Base-by-base conservation (phyloP, 1,140 invertebrate species). In the Musca domestica region DNA sequence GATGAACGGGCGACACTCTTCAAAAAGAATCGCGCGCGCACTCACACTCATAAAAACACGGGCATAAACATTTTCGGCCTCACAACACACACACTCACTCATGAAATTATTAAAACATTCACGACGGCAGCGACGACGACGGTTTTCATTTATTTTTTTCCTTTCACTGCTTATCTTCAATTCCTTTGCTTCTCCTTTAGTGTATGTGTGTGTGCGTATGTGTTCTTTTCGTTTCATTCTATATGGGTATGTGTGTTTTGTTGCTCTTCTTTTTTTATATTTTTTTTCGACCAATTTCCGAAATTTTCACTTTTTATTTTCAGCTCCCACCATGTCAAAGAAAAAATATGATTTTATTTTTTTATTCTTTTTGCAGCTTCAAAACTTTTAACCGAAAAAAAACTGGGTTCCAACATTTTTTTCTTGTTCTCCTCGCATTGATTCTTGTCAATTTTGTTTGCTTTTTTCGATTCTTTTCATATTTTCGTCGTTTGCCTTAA, bases 271-370 rank as follows among this genome's bases (percentile, higher is more conserved):
- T 51, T 19, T 56, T 56, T 23, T 34, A 34, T 25, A 34, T 34
- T 19, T 61, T 61, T 61, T 51, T 19, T 61, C 30, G 56, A 61
- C 56, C 56, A 61, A 61, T 61, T 61, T 61, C 56, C 27, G 56
- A 61, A n/a, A 61, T 34, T 61, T 61, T 61, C 56, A 61, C 56
- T 61, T 61, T 61, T 61, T 41, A 34, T 61, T 61, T 61, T 58
- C 25, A 34, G 17, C 56, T 17, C 27, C 56, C 23, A 54, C 56
- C 34, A 34, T 61, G 27, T 61, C 20, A 54, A 54, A 49, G n/a
- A 49, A 54, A 58, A 22, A 58, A 58, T 34, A 34, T 34, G 34
- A 61, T 34, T 61, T 61, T 41, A 7, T 41, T 41, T 41, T 41
- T 41, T 41, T 10, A 10, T 41, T 41, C 10, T 30, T 41, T 41